Evolutionary conservation across 2,797 vertebrate species (phyloP).

Genomic region (Nannoperca obscura): DNA sequence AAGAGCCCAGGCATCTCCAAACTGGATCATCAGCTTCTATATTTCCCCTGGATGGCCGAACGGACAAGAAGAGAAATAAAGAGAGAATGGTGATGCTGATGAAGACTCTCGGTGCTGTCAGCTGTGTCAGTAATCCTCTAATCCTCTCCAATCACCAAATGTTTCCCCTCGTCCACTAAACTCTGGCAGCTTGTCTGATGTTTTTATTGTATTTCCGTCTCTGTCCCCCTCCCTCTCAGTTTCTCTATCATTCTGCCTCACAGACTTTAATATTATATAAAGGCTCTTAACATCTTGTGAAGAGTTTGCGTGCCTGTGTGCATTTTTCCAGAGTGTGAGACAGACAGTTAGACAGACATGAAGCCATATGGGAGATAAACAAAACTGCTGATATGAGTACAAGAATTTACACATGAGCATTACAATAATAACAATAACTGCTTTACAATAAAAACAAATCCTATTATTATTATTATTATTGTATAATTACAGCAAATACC

Average conservation of each 20-base stretch:
- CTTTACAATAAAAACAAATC: no score
- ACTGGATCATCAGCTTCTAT: not conserved
- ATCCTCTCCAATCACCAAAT: conserved; percentile 71
- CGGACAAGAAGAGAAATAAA: not conserved
- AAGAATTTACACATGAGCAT: not conserved
- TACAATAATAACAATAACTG: no score
- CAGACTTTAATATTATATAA: conserved; percentile 50
- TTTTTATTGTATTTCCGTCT: conserved; percentile 35
- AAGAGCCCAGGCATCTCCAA: conserved; percentile 16
- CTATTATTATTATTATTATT: no score
- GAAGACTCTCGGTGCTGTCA: conserved; percentile 41
- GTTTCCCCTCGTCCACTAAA: conserved; percentile 58
- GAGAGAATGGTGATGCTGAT: conserved; percentile 29
- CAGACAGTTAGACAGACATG: not conserved
- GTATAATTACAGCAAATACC: no score
- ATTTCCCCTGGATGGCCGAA: conserved; percentile 1
- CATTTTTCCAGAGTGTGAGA: not conserved
- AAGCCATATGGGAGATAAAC: not conserved
- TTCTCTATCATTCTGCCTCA: conserved; percentile 31
- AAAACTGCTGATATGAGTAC: not conserved
- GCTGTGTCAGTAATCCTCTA: conserved; percentile 73
- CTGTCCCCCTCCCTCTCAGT: not conserved
- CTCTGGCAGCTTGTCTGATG: conserved; percentile 34
- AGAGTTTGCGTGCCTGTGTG: not conserved
- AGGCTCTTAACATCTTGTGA: conserved; percentile 16